Evolutionary conservation across 2,888 invertebrate species (phyloP), one percentile per base, ranked within the genome.

Genomic region (Drosophila rellima): DNA sequence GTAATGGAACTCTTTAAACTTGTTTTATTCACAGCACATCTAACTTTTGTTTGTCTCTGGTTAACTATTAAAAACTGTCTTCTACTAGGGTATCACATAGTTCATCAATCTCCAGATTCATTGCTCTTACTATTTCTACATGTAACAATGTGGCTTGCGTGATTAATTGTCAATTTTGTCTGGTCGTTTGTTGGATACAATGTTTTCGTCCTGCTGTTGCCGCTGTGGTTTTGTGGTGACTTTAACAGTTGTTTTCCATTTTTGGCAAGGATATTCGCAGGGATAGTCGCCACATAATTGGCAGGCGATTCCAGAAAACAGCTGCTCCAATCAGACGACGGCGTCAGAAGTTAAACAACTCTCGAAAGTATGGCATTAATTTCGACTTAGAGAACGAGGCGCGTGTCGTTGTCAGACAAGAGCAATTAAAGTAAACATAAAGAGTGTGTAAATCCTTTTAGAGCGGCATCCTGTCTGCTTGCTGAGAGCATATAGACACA

Each of bases 391-490:
- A 35, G 44, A 29, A 55, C 48, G 17, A 33, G 59, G 47, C 83
- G 83, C 88, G 83, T 82, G 88, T 78, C 86, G 52, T 20, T 42
- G 69, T 6, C 59, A 74, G 61, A 66, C 65, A 55, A 54, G 56
- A 56, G 45, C 86, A 80, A 85, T 88, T 88, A 79, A 83, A 88
- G 86, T 62, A 79, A 85, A 82, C 72, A 77, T 40, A 23, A 35
- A 72, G 65, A 64, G 70, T 85, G 70, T 70, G 61, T 70, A 82
- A 80, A 83, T 88, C 88, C 83, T 85, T 83, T 88, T 88, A 85
- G 78, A 50, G 55, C 55, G 42, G 42, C 56, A 48, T 70, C 70
- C 39, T 42, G 17, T 29, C 8, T 60, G 44, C 26, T n/a, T n/a
- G 33, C 20, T 11, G 40, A 40, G 37, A 35, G 15, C n/a, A 42